Base-by-base conservation (phyloP, 2,888 invertebrate genomes). In the Toxonevra muliebris region DNA sequence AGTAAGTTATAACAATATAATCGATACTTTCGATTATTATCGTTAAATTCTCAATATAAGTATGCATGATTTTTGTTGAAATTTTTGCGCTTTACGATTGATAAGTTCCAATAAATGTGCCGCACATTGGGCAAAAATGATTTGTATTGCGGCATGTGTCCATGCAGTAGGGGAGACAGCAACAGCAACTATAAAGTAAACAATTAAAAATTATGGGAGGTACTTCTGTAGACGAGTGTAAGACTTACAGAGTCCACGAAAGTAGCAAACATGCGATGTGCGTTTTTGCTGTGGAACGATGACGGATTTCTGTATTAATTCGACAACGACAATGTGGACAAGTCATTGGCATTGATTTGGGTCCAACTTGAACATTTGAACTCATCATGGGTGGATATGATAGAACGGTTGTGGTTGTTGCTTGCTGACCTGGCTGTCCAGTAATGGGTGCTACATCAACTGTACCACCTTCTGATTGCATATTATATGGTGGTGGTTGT, bases 51-150 rank as follows among this genome's bases (percentile, higher is more conserved):
- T n/a, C n/a, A n/a, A n/a, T n/a, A n/a, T n/a, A n/a, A n/a, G n/a
- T n/a, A n/a, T n/a, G n/a, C n/a, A n/a, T n/a, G n/a, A n/a, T n/a
- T n/a, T n/a, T n/a, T n/a, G n/a, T 30, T 30, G 30, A 30, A 30
- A 30, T 30, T 4, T 30, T 30, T 30, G 30, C 43, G 11, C n/a
- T 17, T 30, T 73, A 75, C 1, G 72, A 73, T 1, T 66, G 40
- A 59, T 74, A 75, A 1, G 74, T 71, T 0, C 75, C 75, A 54
- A 75, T 60, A 45, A 65, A 75, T 2, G 69, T 57, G 20, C 61
- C 68, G 54, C 75, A 75, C 72, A 70, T 74, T 52, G 75, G 73
- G 61, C 75, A 75, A 45, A 71, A 74, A 67, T 75, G 75, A 66
- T 75, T 74, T 1, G 74, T 62, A 64, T 74, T 73, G 2, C 69